These are phyloP conservation scores for Atrina japonica DNA, from an alignment of 2,888 invertebrate species.

Conservation along the genomic window DNA sequence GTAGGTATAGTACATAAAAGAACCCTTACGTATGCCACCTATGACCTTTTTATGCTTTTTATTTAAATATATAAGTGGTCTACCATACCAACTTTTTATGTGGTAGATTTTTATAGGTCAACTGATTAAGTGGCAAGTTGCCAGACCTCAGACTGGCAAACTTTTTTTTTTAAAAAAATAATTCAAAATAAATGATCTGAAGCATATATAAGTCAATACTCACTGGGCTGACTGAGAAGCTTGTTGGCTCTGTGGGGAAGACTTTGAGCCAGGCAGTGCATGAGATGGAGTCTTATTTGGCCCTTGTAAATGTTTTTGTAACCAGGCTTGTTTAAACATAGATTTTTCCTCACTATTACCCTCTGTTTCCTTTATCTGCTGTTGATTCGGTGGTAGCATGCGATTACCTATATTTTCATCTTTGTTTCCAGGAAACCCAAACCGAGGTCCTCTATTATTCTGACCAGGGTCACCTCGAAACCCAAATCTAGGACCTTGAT, in stretches of 20 bases:
- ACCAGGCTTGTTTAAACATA: background rate
- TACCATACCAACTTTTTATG: no score
- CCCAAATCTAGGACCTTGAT: slow-evolving; percentile 35
- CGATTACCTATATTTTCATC: background rate
- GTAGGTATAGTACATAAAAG: no score
- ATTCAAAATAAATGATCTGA: no score
- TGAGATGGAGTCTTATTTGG: background rate
- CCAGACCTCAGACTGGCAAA: no score
- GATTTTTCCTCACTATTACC: background rate
- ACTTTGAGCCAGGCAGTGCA: background rate
- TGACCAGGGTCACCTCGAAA: slow-evolving; percentile 9
- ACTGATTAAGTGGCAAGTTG: no score
- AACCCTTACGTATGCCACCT: no score
- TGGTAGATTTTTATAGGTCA: no score
- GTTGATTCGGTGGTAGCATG: background rate
- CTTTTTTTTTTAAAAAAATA: no score
- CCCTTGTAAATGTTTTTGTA: slow-evolving; percentile 18
- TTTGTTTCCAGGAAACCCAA: background rate
- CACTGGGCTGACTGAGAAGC: no score
- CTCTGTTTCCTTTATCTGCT: background rate
- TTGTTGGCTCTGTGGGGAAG: background rate
- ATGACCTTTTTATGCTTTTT: no score
- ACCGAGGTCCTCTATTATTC: background rate
- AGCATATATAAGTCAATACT: no score
- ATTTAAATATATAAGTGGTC: no score